These are phyloP conservation scores for Hyperoplus lanceolatus DNA, from an alignment of 2,797 vertebrate genomes.

Conservation along the genomic window DNA sequence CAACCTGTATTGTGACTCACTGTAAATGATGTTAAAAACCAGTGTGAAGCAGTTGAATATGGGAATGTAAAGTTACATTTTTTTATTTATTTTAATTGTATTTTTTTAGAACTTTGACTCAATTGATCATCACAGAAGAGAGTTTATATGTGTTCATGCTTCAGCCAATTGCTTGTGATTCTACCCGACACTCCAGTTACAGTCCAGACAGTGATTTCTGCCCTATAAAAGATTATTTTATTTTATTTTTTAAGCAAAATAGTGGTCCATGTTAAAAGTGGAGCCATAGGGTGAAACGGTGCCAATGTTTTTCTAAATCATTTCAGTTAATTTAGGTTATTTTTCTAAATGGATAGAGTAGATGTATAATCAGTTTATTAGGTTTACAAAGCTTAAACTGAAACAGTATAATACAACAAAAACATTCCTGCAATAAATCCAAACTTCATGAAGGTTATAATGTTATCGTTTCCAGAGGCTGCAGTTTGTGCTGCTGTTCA, in stretches of 20 bases:
- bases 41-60: conserved; percentile 72
- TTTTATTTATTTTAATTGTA: conserved; percentile 45
- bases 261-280: not conserved
- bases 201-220: conserved; percentile 35
- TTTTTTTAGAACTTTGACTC: conserved; percentile 35
- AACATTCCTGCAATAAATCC: not conserved
- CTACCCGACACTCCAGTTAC: conserved; percentile 26
- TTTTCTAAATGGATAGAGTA: not conserved
- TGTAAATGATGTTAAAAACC: conserved; percentile 71
- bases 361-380: conserved; percentile 4
- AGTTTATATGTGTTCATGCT: conserved; percentile 33
- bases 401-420: not conserved
- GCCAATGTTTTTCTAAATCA: conserved; percentile 47
- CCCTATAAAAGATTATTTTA: conserved; percentile 4
- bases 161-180: conserved; percentile 37
- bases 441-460: not conserved
- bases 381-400: not conserved
- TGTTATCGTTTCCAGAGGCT: not conserved
- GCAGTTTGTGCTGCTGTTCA: not conserved
- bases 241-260: not conserved
- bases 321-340: conserved; percentile 18
- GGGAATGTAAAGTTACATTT: conserved; percentile 73
- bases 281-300: conserved; percentile 52
- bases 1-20: conserved; percentile 73
- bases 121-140: conserved; percentile 34